phyloP scores from a whole-genome alignment of 2,797 vertebrate genomes.

The Huso huso region DNA sequence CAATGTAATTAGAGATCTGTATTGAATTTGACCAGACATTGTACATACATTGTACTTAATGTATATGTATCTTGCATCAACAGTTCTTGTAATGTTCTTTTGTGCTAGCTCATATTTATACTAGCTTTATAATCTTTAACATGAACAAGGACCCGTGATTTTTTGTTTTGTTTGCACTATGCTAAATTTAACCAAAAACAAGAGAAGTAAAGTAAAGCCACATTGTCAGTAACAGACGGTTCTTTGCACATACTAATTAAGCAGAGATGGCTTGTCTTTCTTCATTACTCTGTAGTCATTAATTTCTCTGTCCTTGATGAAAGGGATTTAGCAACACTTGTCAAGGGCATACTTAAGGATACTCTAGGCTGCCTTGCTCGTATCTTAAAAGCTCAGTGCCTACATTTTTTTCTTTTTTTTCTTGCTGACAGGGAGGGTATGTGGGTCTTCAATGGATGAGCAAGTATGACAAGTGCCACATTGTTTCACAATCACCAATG shows the following conservation, averaged over 20 bases:
- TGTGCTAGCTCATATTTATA: no score
- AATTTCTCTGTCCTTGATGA: background rate
- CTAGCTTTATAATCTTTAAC: no score
- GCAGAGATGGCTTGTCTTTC: conserved; percentile 3
- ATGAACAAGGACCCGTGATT: no score
- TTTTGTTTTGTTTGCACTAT: no score
- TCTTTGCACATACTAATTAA: conserved; percentile 6
- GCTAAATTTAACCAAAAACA: no score
- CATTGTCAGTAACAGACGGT: no score
- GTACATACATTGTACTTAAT: no score
- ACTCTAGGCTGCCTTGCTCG: conserved; percentile 1
- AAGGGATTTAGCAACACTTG: background rate
- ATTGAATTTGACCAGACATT: no score
- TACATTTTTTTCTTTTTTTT: conserved; percentile 17
- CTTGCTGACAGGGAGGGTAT: conserved; percentile 19
- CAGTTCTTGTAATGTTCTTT: no score
- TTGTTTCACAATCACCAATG: conserved; percentile 22
- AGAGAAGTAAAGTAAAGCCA: no score
- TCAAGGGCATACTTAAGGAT: background rate
- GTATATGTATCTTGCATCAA: no score
- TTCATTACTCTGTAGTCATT: conserved; percentile 5
- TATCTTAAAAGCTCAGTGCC: conserved; percentile 18
- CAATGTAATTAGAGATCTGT: no score
- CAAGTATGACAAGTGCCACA: conserved; percentile 27
- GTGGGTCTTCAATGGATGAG: conserved; percentile 18